Base-by-base conservation (phyloP, 2,888 invertebrate genomes). In the Drepanosiphum platanoidis region DNA sequence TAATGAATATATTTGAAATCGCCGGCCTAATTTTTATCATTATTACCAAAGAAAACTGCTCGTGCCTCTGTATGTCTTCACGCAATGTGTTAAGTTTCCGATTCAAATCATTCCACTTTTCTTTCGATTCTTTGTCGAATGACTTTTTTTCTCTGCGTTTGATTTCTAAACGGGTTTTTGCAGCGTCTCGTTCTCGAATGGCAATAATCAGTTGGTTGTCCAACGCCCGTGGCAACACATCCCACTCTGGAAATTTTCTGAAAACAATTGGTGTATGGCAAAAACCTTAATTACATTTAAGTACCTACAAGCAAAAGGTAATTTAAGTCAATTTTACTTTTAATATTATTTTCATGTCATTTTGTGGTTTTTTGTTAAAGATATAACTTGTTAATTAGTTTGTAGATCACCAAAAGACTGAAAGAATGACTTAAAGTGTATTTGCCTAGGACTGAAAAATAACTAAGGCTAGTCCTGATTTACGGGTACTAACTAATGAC, bases 221-320 rank as follows among this genome's bases (percentile, higher is more conserved):
- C 8, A 84, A 27, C 0, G 75, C 3, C 27, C 36, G 75, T 1
- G 83, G 83, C 30, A 84, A 58, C 1, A 8, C 3, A 9, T 75
- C 68, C 83, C 83, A 75, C 8, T 84, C 68, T 3, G 83, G 83
- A 66, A 84, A 84, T 68, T 84, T 84, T 5, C 83, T 84, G 30
- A 9, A 58, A 70, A 46, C n/a, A n/a, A n/a, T n/a, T n/a, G n/a
- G n/a, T n/a, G n/a, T n/a, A n/a, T n/a, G n/a, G n/a, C n/a, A n/a
- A n/a, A n/a, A n/a, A 52, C 2, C 11, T 42, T 11, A 11, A 42
- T 11, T 42, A 42, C 42, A 11, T 9, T 42, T 42, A 42, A 42
- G 11, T 11, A 42, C 7, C 11, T 42, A 42, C 42, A 42, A 42
- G 11, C 11, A 42, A 42, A 9, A 42, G 42, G n/a, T 42, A 11